phyloP scores from a whole-genome alignment of 2,113 vertebrate species.

The Gallinago paraguaiae region DNA sequence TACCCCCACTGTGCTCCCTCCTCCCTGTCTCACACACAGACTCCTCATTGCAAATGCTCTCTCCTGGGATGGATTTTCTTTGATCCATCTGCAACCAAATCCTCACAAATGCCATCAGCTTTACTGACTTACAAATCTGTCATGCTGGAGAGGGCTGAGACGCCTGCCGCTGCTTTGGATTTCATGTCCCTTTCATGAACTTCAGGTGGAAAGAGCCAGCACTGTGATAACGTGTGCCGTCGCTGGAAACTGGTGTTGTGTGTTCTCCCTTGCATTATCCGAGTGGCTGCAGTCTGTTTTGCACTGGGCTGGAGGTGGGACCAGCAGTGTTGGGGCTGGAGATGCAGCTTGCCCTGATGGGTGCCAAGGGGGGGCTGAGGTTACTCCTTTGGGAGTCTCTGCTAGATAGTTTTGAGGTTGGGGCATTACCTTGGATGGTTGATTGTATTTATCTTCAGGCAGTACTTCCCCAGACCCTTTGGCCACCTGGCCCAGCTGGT shows the following conservation, averaged over 20 bases:
- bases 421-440: not conserved
- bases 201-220: not conserved
- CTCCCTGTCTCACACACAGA: conserved; percentile 28
- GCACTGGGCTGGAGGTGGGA: not conserved
- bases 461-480: not conserved
- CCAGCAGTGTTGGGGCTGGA: not conserved
- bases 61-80: conserved; percentile 42
- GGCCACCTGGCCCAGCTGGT: not conserved
- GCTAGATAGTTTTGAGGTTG: not conserved
- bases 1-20: conserved; percentile 12
- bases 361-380: not conserved
- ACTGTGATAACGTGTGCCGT: not conserved
- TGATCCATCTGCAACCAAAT: conserved; percentile 50
- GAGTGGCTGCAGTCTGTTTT: not conserved
- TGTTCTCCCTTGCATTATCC: not conserved
- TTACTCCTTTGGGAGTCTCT: not conserved
- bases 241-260: not conserved
- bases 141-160: not conserved
- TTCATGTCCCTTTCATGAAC: not conserved
- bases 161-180: not conserved
- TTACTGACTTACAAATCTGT: conserved; percentile 11
- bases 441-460: not conserved
- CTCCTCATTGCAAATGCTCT: not conserved
- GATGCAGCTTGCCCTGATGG: not conserved
- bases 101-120: conserved; percentile 2